Conservation (phyloP, 2,113 vertebrate genomes). For the Tautogolabrus adspersus region DNA sequence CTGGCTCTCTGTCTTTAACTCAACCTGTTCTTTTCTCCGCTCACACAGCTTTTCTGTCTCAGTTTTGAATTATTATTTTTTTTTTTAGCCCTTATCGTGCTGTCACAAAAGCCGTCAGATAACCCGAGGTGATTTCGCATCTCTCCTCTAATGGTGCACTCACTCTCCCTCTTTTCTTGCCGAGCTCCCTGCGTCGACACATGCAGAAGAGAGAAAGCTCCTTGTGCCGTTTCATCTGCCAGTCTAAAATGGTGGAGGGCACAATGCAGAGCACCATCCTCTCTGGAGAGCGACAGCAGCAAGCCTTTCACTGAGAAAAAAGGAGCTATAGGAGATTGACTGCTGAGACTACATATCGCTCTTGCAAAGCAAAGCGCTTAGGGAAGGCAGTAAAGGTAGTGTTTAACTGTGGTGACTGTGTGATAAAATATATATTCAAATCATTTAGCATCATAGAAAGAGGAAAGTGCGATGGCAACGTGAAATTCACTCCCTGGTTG, state of each 20-base stretch:
- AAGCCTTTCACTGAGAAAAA: conserved; percentile 58
- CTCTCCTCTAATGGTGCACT: conserved; percentile 51
- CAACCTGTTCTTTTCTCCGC: conserved; percentile 22
- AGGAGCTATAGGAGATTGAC: conserved; percentile 48
- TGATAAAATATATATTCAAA: conserved; percentile 46
- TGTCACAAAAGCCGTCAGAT: conserved; percentile 64
- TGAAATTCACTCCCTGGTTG: conserved; percentile 12
- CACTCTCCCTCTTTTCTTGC: conserved; percentile 36
- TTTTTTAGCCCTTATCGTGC: conserved; percentile 59
- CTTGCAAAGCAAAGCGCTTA: conserved; percentile 41
- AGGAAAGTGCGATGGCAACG: conserved; percentile 1
- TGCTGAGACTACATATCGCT: conserved; percentile 57
- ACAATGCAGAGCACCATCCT: conserved; percentile 51
- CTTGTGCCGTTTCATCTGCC: conserved; percentile 69
- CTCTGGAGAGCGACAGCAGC: conserved; percentile 60
- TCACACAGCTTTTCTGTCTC: conserved; percentile 19
- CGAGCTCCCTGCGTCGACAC: conserved; percentile 33
- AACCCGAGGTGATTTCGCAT: conserved; percentile 61
- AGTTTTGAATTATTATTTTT: conserved; percentile 55
- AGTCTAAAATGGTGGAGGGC: conserved; percentile 69
- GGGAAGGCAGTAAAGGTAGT: conserved; percentile 35
- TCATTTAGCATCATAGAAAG: conserved; percentile 31
- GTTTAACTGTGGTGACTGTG: conserved; percentile 36
- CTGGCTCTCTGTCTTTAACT: conserved; percentile 40
- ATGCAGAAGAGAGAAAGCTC: conserved; percentile 40